Evolutionary conservation across 2,888 invertebrate species (phyloP), one percentile per base, ranked within the genome.

Genomic region (Macaria notata): DNA sequence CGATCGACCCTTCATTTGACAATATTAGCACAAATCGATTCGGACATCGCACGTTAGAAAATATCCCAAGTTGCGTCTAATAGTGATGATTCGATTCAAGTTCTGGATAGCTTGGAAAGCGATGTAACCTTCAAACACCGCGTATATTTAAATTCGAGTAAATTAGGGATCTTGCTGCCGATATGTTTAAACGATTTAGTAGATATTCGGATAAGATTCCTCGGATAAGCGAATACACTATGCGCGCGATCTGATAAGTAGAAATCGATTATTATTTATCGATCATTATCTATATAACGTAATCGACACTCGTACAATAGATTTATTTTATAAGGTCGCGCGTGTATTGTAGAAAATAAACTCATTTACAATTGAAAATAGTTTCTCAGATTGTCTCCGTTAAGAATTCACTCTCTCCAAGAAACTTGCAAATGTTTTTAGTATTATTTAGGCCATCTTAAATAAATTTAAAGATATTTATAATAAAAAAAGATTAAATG

Each of bases 401-500:
- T 64, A 59, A 57, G 46, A 43, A 54, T 46, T 41, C 61, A 59
- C 56, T 46, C 55, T 45, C 55, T 65, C 66, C 61, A 64, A 63
- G 66, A 69, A 62, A 61, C 59, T 66, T 68, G 63, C 70, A 69
- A 81, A 80, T 73, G 66, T 66, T 56, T 59, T 78, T 85, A 84
- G 83, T 84, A 83, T 84, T 84, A 86, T 86, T 87, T 86, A 88
- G 83, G 84, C 82, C 85, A 86, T 84, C 80, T 76, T 76, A 84
- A 78, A 85, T 85, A 83, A 86, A 86, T 84, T 86, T 87, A 87
- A 86, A 80, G 69, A 76, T 88, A 86, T 88, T 86, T 88, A 88
- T 86, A 44, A 39, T 6, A 9, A n/a, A 66, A 71, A 72, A 71
- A 69, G 73, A 73, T 55, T 78, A 85, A 86, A 86, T 86, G 83